Percentiles rank a stretch among this genome's conserved stretches.
These are phyloP conservation scores for Phoronis australis DNA, from an alignment of 2,888 invertebrate species.

Conservation along the genomic window DNA sequence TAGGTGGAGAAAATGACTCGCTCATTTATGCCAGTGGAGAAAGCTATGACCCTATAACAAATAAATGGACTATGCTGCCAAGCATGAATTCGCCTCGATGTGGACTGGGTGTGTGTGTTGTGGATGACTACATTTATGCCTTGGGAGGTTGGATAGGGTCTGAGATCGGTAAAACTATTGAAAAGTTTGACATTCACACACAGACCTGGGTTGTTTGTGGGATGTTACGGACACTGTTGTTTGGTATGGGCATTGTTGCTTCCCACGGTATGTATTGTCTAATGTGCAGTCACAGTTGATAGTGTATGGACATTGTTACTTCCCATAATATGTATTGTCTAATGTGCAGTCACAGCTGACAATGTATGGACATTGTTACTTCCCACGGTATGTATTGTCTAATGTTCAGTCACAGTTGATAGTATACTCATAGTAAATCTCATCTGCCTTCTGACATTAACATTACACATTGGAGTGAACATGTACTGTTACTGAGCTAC, in stretches of 20 bases:
- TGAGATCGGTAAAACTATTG: constrained; percentile 82
- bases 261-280: constrained; percentile 74
- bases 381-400: constrained; percentile 74
- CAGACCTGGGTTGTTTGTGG: constrained; percentile 75
- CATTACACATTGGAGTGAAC: no score
- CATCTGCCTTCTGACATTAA: no score
- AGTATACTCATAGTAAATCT: no score
- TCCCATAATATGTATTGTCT: constrained; percentile 74
- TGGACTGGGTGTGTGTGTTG: constrained; percentile 81
- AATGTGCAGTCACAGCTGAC: no score
- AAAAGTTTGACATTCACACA: constrained; percentile 74
- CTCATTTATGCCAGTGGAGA: constrained; percentile 63
- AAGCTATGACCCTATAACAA: constrained; percentile 38
- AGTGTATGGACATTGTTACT: constrained; percentile 85
- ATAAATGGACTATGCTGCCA: constrained; percentile 60
- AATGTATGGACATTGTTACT: constrained; percentile 86
- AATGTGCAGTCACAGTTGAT: no score
- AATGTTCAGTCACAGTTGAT: no score
- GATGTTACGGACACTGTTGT: constrained; percentile 76
- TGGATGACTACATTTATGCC: constrained; percentile 77
- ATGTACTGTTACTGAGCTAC: no score
- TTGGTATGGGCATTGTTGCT: constrained; percentile 86
- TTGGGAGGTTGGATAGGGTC: constrained; percentile 92
- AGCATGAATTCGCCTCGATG: constrained; percentile 59
- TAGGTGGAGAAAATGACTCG: constrained; percentile 81